Conservation (phyloP, 2,888 invertebrate genomes). For the Julus scandinavius region DNA sequence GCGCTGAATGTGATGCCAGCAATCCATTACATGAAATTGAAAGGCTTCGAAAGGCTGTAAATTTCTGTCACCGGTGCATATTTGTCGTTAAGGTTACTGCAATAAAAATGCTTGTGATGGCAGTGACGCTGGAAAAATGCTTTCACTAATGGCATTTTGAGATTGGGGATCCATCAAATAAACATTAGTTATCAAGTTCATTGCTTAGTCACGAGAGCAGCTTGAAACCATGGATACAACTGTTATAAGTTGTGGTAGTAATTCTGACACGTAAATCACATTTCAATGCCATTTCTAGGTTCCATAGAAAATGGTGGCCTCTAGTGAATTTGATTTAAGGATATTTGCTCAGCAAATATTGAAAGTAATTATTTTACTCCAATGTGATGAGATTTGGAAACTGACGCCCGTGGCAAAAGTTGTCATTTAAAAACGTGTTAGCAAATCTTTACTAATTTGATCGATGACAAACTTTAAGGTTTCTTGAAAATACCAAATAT, state of each 20-base stretch:
- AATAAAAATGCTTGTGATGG: neutral
- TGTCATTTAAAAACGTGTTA: too few relatives aligned
- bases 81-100: neutral
- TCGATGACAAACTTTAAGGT: too few relatives aligned
- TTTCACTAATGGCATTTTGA: conserved; percentile 1
- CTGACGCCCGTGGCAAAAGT: too few relatives aligned
- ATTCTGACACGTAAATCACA: neutral
- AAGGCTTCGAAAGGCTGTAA: neutral
- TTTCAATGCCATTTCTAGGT: neutral
- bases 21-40: conserved; percentile 3
- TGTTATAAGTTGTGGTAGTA: neutral
- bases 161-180: conserved; percentile 30
- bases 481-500: too few relatives aligned
- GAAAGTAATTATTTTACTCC: too few relatives aligned
- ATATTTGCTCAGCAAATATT: too few relatives aligned
- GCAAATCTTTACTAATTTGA: too few relatives aligned
- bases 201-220: neutral
- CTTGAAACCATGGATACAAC: neutral
- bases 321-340: neutral
- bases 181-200: conserved; percentile 8
- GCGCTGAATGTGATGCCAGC: neutral
- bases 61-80: neutral
- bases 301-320: neutral
- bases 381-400: too few relatives aligned
- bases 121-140: neutral